phyloP scores from a whole-genome alignment of 2,113 vertebrate species.

The Pungitius pungitius region DNA sequence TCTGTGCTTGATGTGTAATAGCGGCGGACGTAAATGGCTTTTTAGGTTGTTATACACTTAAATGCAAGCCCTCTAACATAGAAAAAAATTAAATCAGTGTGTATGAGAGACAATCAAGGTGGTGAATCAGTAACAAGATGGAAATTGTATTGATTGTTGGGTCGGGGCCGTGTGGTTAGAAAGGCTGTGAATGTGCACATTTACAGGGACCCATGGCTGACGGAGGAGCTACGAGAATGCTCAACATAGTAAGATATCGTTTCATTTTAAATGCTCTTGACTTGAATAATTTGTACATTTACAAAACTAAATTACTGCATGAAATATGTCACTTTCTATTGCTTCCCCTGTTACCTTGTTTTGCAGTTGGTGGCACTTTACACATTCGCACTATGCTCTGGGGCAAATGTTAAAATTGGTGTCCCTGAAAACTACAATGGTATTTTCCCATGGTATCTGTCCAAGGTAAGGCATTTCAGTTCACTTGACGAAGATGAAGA shows the following conservation, averaged over 20 bases:
- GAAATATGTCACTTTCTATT: not conserved
- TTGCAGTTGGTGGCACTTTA: constrained; percentile 62
- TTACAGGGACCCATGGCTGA: constrained; percentile 56
- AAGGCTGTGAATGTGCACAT: constrained; percentile 36
- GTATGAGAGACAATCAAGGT: constrained; percentile 28
- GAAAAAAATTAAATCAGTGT: constrained; percentile 26
- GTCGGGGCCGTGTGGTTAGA: constrained; percentile 27
- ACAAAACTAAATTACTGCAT: not conserved
- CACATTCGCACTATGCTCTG: constrained; percentile 58
- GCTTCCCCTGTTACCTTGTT: constrained; percentile 1
- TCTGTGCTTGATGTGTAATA: not conserved
- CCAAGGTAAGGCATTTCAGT: constrained; percentile 79
- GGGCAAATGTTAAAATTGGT: constrained; percentile 78
- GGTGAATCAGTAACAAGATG: constrained; percentile 60
- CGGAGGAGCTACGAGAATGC: constrained; percentile 24
- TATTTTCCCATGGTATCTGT: constrained; percentile 83
- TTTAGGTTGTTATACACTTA: not conserved
- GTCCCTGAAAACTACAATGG: constrained; percentile 84
- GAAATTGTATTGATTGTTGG: constrained; percentile 31
- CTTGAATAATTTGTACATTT: not conserved
- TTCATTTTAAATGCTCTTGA: not conserved
- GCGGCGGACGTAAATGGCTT: not conserved
- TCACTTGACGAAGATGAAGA: not conserved
- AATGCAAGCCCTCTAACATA: not conserved
- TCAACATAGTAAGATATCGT: constrained; percentile 56